These are phyloP conservation scores for Leptinotarsa juncta DNA, from an alignment of 2,888 invertebrate genomes.

Conservation along the genomic window DNA sequence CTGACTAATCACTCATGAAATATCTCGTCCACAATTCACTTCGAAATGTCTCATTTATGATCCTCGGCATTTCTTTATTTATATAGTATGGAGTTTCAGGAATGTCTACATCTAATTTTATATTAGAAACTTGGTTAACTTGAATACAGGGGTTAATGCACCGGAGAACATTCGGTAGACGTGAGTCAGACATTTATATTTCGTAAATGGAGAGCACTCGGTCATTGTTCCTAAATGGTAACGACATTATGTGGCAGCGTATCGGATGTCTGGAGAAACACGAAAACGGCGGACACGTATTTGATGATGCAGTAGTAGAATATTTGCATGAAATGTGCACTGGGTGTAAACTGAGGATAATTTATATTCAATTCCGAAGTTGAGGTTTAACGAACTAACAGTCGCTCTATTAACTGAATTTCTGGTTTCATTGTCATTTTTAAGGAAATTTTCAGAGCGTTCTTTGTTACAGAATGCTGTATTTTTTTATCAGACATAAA, in stretches of 20 bases:
- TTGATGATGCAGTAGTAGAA: neutral
- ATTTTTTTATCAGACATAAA: no score
- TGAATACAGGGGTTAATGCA: slow-evolving; percentile 35
- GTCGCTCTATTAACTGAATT: neutral
- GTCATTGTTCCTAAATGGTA: slow-evolving; percentile 19
- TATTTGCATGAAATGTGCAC: neutral
- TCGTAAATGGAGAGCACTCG: slow-evolving; percentile 30
- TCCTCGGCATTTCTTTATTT: slow-evolving; percentile 17
- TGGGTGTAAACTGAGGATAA: neutral
- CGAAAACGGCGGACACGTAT: neutral
- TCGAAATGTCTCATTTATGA: slow-evolving; percentile 13
- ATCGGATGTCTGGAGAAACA: slow-evolving; percentile 5
- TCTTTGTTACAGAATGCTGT: no score
- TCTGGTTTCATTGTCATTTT: neutral
- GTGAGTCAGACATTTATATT: slow-evolving; percentile 31
- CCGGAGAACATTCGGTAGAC: slow-evolving; percentile 34
- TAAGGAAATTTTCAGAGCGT: neutral
- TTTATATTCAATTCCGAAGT: neutral
- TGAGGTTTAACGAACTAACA: neutral
- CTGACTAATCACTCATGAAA: slow-evolving; percentile 1
- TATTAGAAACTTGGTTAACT: slow-evolving; percentile 29
- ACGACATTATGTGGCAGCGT: slow-evolving; percentile 13
- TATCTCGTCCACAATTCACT: neutral
- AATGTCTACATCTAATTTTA: slow-evolving; percentile 22
- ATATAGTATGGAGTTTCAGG: slow-evolving; percentile 24